Percentiles rank a stretch among this genome's conserved stretches.
Conservation (phyloP, 2,113 vertebrate genomes). For the Chelonoidis abingdonii region DNA sequence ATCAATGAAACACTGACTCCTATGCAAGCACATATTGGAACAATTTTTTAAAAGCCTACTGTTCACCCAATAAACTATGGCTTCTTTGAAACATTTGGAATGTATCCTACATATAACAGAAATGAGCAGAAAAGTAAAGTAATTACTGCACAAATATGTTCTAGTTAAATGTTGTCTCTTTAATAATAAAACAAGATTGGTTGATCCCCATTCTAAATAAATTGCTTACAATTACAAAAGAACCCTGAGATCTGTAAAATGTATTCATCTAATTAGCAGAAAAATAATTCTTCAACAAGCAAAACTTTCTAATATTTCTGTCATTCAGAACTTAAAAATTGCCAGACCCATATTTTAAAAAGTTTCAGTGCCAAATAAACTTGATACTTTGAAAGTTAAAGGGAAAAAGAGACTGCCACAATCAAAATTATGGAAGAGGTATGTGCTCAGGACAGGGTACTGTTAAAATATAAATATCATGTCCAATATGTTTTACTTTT, state of each 20-base stretch:
- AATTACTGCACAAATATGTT: neutral
- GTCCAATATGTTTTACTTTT: neutral
- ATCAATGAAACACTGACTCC: neutral
- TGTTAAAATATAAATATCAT: neutral
- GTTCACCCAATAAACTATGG: neutral
- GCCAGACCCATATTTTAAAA: neutral
- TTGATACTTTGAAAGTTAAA: neutral
- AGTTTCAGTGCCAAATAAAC: neutral
- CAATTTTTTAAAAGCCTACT: neutral
- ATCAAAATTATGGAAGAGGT: neutral
- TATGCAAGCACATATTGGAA: neutral
- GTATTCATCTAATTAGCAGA: neutral
- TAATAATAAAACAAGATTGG: neutral
- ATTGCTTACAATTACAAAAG: neutral
- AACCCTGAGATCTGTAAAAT: neutral
- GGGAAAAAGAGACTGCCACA: neutral
- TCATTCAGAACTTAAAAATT: neutral
- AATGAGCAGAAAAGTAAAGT: neutral
- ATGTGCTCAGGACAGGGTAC: neutral
- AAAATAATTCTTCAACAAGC: neutral
- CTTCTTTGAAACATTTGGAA: conserved; percentile 34
- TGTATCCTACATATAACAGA: neutral
- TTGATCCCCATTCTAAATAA: conserved; percentile 2
- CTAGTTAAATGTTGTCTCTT: neutral
- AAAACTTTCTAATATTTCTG: neutral